These are phyloP conservation scores for Carassius carassius DNA, from an alignment of 2,113 vertebrate genomes.

Conservation along the genomic window DNA sequence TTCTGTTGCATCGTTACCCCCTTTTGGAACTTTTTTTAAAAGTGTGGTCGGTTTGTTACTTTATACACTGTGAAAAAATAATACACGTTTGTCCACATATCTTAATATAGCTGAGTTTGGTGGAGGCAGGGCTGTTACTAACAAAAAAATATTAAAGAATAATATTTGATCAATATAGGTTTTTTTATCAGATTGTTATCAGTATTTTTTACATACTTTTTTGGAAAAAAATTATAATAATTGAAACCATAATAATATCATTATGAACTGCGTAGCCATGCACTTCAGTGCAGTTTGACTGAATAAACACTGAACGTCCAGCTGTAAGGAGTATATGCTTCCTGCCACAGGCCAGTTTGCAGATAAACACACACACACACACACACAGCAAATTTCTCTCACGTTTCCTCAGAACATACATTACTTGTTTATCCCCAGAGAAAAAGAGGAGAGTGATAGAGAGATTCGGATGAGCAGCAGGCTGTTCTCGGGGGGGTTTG, in stretches of 20 bases:
- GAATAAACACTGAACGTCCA: constrained; percentile 43
- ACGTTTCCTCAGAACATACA: constrained; percentile 51
- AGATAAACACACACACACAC: constrained; percentile 45
- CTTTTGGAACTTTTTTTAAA: too few relatives aligned
- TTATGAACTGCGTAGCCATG: background rate
- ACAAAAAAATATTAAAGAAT: too few relatives aligned
- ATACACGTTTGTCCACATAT: background rate
- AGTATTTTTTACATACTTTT: background rate
- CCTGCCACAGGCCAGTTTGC: constrained; percentile 44
- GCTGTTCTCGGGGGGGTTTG: constrained; percentile 66
- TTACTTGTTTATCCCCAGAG: constrained; percentile 20
- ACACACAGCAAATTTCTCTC: constrained; percentile 54
- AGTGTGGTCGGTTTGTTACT: background rate
- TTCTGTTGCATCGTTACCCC: too few relatives aligned
- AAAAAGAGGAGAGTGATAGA: constrained; percentile 30
- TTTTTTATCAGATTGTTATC: too few relatives aligned
- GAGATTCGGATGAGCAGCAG: constrained; percentile 60
- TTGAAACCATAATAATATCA: background rate
- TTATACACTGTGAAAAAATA: background rate
- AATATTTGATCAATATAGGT: too few relatives aligned
- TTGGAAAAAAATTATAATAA: too few relatives aligned
- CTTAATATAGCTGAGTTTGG: background rate
- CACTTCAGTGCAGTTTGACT: constrained; percentile 45
- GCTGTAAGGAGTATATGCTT: constrained; percentile 45
- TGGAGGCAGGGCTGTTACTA: too few relatives aligned